Conservation (phyloP, 1,140 invertebrate species). For the Ruditapes philippinarum region DNA sequence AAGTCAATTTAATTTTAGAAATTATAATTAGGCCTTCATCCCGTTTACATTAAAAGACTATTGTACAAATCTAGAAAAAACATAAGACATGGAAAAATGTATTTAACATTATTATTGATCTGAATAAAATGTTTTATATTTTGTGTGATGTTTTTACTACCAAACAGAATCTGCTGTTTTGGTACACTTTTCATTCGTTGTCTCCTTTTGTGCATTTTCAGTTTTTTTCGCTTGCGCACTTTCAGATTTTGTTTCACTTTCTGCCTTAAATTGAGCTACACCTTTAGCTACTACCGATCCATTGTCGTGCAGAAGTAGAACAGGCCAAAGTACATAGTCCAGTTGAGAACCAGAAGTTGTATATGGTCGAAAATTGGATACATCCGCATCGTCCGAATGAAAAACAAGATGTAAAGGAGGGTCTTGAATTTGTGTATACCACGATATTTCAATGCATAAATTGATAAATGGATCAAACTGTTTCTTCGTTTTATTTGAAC, state of each 20-base stretch:
- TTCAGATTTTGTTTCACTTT: not conserved
- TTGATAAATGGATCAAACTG: not conserved
- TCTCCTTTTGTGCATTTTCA: too few relatives aligned
- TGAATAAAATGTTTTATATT: too few relatives aligned
- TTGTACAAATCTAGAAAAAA: too few relatives aligned
- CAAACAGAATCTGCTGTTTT: not conserved
- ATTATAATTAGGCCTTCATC: too few relatives aligned
- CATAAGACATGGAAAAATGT: too few relatives aligned
- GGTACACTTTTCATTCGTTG: too few relatives aligned
- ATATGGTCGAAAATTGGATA: slow-evolving; percentile 5
- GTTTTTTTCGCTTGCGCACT: not conserved
- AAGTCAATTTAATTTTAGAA: too few relatives aligned
- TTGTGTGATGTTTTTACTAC: too few relatives aligned
- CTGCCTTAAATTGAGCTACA: slow-evolving; percentile 38
- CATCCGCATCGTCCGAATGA: too few relatives aligned
- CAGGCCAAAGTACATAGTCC: slow-evolving; percentile 49
- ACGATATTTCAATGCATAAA: not conserved
- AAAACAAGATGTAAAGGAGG: slow-evolving; percentile 27
- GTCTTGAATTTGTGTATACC: slow-evolving; percentile 40
- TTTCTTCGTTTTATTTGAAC: not conserved
- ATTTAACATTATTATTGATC: too few relatives aligned
- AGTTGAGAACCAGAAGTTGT: not conserved
- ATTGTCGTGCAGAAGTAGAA: slow-evolving; percentile 21
- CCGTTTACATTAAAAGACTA: too few relatives aligned
- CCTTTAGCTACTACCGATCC: slow-evolving; percentile 27